Evolutionary conservation across 2,888 invertebrate species (phyloP), one percentile per base, ranked within the genome.

Genomic region (Plagodis dolabraria): DNA sequence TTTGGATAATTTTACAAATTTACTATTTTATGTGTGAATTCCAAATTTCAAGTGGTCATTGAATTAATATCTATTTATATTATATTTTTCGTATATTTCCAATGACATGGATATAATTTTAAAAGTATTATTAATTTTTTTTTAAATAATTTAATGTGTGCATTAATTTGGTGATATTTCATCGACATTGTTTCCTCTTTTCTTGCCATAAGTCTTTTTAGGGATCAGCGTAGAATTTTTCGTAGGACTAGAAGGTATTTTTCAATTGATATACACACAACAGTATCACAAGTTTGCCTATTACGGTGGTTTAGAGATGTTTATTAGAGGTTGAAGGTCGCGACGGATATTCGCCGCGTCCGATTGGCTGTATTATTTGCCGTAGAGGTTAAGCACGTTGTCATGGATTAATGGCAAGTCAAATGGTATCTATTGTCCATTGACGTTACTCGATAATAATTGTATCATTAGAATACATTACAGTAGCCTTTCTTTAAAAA

Each of bases 1-100:
- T 92, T 92, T 92, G 89, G 92, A 92, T 92, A 90, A 91, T 92
- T 92, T 92, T 92, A 92, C 92, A 92, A 92, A 90, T 92, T 91
- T 91, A 91, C 90, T 91, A 91, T 90, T 90, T 91, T 92, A 85
- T 87, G 88, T 91, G 90, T 89, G 87, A 86, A 89, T 88, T 91
- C 89, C 89, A 86, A 88, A 89, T 88, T 87, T 87, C 75, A 76
- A 88, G 84, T 83, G 63, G 77, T 86, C 80, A 76, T 85, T 80
- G 76, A 76, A 80, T 76, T 72, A 69, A 67, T 68, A 64, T 65
- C 59, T 72, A 67, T 70, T 67, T 70, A 75, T 72, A 66, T 75
- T 77, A 79, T 77, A 75, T 80, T 81, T 81, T 76, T 79, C 79
- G 75, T 79, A 80, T 77, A 74, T 79, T 82, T 75, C 76, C 82